Base-by-base conservation (phyloP, 2,113 vertebrate species). In the Lontra canadensis region DNA sequence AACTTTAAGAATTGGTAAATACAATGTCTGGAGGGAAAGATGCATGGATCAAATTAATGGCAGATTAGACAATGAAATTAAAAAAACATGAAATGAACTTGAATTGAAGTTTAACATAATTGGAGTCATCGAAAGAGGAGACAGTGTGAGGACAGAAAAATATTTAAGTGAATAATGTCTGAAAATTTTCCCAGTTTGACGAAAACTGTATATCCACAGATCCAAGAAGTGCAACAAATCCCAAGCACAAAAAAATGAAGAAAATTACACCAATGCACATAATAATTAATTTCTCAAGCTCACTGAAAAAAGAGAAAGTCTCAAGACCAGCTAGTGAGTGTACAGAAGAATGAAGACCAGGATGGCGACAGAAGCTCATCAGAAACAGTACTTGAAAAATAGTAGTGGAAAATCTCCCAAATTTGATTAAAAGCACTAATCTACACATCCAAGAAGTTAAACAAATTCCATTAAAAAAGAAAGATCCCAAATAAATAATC, bases 241-340 rank as follows among this genome's bases (percentile, higher is more conserved):
- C 47, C 29, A 21, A 61, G 15, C 20, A 57, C 29, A 80, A 12
- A 13, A 42, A 39, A 3, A 7, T 3, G 5, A 52, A 29, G n/a
- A 15, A 49, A 85, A 59, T 1, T 0, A 14, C 29, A 31, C 25
- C 7, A 36, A 9, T 13, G 12, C 9, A 15, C 18, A 11, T 10
- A 0, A 2, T 20, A 2, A 2, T 23, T 55, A 7, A 42, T 4
- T 42, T 36, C 29, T 55, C 65, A 52, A 36, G 26, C 10, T 4
- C n/a, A 8, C 6, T 29, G 6, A 21, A 4, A 36, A 17, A 3
- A 34, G 31, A 29, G 12, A 0, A 11, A 31, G 44, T 12, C 55
- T 26, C 36, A 6, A 9, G 0, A 29, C 21, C n/a, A 7, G 17
- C n/a, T 36, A 13, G 0, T 2, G n/a, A 31, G 6, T 1, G 18